Percentiles rank a stretch among this genome's conserved stretches.
phyloP scores from a whole-genome alignment of 2,113 vertebrate genomes.

The Nesoenas mayeri region DNA sequence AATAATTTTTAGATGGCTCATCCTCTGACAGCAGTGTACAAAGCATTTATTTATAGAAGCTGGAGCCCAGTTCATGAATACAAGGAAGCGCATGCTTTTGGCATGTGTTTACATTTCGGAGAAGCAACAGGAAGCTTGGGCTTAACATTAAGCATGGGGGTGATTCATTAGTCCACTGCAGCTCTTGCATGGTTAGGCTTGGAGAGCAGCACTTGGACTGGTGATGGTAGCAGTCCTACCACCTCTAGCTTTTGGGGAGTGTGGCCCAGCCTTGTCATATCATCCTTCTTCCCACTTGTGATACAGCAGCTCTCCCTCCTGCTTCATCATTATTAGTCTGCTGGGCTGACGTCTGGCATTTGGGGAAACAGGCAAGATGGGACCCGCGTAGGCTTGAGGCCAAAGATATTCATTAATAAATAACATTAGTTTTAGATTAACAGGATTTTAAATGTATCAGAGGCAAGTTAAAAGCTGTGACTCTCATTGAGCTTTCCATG shows the following conservation, averaged over 20 bases:
- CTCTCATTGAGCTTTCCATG: background rate
- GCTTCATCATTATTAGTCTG: background rate
- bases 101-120: background rate
- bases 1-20: background rate
- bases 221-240: background rate
- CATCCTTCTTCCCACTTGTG: background rate
- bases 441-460: background rate
- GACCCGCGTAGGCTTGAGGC: background rate
- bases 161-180: accelerated
- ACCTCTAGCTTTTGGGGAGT: background rate
- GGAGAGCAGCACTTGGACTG: background rate
- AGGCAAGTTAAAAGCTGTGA: background rate
- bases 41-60: background rate
- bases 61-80: background rate
- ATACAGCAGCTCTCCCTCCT: background rate
- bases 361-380: background rate
- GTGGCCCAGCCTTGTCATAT: background rate
- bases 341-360: background rate
- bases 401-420: background rate
- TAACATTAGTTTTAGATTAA: background rate
- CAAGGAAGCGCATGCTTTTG: background rate
- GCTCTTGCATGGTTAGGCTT: background rate
- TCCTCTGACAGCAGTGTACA: background rate
- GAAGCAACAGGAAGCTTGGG: background rate
- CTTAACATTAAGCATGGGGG: background rate